These are phyloP conservation scores for Meta bourneti DNA, from an alignment of 2,888 invertebrate genomes.

Conservation along the genomic window DNA sequence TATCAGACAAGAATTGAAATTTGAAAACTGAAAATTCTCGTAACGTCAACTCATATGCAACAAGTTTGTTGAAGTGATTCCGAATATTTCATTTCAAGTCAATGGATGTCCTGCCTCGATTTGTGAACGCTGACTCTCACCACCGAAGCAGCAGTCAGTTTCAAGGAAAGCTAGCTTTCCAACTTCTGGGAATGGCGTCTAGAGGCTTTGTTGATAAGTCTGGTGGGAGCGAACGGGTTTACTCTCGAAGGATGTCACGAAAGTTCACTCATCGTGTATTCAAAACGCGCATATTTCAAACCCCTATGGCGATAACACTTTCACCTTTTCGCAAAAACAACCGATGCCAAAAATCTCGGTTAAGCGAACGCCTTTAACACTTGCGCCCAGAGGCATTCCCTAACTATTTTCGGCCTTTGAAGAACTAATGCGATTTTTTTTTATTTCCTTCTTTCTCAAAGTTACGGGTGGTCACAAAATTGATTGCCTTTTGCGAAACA, in stretches of 20 bases:
- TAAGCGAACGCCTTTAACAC: slow-evolving; percentile 51
- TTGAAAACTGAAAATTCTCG: no score
- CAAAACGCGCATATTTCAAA: slow-evolving; percentile 40
- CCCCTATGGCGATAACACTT: slow-evolving; percentile 35
- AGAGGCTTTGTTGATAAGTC: slow-evolving; percentile 51
- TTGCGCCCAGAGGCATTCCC: neutral
- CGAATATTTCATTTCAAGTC: no score
- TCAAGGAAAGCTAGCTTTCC: slow-evolving; percentile 16
- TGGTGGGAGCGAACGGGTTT: slow-evolving; percentile 45
- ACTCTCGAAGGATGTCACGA: slow-evolving; percentile 45
- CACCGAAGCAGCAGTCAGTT: neutral
- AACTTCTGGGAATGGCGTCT: slow-evolving; percentile 48
- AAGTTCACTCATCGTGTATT: slow-evolving; percentile 64
- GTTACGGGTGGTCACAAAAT: no score
- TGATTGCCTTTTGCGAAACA: no score
- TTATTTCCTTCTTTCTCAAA: no score
- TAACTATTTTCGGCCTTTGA: slow-evolving; percentile 29
- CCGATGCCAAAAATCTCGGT: slow-evolving; percentile 52
- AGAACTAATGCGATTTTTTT: no score
- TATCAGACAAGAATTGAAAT: no score
- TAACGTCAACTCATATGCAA: no score
- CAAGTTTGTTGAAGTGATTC: no score
- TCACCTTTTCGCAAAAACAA: slow-evolving; percentile 52
- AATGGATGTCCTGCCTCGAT: neutral
- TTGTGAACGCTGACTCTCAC: neutral